Base-by-base conservation (phyloP, 1,140 invertebrate genomes). In the Leptinotarsa undecemlineata region DNA sequence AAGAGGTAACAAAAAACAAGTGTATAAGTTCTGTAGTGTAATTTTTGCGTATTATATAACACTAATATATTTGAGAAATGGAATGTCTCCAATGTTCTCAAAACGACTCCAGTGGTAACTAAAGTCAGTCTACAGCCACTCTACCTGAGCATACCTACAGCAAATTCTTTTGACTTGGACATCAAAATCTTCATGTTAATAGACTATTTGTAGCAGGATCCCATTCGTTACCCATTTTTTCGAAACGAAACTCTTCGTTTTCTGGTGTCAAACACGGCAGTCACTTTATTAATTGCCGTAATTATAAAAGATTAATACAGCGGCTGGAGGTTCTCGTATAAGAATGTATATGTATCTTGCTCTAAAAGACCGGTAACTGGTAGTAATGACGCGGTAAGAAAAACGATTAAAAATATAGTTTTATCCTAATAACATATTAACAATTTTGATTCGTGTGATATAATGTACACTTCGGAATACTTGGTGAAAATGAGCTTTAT, bases 301-400 rank as follows among this genome's bases (percentile, higher is more conserved):
- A 66, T 66, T 66, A 66, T 66, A 66, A 66, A 66, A 66, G 63
- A 66, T 66, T 66, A 66, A 66, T 66, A 66, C 63, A 23, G 13
- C 19, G 19, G 26, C 63, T 66, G n/a, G 63, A 66, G 63, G 63
- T 66, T 66, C 20, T 66, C 63, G 23, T 21, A 21, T 66, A 33
- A 11, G 26, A 15, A 33, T 66, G 26, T 66, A 33, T 66, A 66
- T 20, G 63, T 66, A 66, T 20, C 14, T 66, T 33, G 19, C 33
- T 21, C 63, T 66, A 23, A 66, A 66, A 66, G 20, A 66, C 63
- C 63, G 63, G 63, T 66, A 66, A 66, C n/a, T 33, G 26, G 63
- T 62, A 66, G n/a, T 57, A 57, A 19, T 57, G 51, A 15, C 51
- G 51, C 51, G 6, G 51, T 57, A 15, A 17, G 51, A 57, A 57